Evolutionary conservation across 2,888 invertebrate species (phyloP).

Genomic region (Ecdyonurus torrentis): DNA sequence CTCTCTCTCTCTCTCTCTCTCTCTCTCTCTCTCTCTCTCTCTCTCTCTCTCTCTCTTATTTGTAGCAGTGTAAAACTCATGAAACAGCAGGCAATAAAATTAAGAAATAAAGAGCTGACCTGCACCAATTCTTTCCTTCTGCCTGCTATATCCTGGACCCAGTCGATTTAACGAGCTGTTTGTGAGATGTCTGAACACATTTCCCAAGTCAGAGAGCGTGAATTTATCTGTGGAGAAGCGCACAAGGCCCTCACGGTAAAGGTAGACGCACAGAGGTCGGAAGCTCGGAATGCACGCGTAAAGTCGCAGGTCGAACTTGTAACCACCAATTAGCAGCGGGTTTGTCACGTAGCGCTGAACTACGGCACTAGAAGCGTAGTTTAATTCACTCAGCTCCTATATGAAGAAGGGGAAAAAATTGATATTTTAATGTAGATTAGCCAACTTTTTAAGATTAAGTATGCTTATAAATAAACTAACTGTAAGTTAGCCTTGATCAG

Average conservation of each 20-base stretch:
- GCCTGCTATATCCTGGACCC: conserved; percentile 63
- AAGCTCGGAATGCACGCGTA: conserved; percentile 83
- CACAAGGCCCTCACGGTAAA: conserved; percentile 76
- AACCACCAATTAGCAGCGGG: conserved; percentile 65
- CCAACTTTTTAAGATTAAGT: no score
- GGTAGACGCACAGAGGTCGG: conserved; percentile 69
- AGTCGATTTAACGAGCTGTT: conserved; percentile 84
- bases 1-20: no score
- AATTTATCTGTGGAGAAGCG: conserved; percentile 72
- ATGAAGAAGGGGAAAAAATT: no score
- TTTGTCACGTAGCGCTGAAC: conserved; percentile 66
- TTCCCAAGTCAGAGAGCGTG: conserved; percentile 63
- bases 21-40: no score
- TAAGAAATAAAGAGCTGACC: no score
- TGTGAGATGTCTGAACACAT: conserved; percentile 73
- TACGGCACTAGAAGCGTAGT: conserved; percentile 60
- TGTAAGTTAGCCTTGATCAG: no score
- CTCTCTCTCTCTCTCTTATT: no score
- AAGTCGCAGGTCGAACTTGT: conserved; percentile 81
- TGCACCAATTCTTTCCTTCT: conserved; percentile 67
- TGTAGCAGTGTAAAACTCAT: no score
- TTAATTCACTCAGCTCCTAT: conserved; percentile 57
- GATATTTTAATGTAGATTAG: no score
- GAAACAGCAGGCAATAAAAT: no score
- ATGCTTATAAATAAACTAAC: no score